Evolutionary conservation across 1,140 invertebrate species (phyloP).

Genomic region (Drosophila melanica): DNA sequence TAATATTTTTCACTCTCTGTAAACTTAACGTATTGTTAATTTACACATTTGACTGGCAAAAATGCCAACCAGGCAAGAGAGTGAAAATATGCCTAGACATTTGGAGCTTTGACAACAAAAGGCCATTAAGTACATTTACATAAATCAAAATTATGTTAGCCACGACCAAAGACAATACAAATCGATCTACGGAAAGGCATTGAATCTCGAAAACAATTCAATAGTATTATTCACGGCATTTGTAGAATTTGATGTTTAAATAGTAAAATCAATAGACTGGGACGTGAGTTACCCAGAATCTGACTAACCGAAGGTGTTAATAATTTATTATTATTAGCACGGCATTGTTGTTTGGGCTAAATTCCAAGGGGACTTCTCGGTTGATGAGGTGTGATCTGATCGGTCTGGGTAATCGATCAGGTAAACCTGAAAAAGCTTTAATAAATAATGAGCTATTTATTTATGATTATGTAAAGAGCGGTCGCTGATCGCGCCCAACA

Average conservation of each 20-base stretch:
- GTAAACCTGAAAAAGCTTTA: slow-evolving; percentile 14
- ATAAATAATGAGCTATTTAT: slow-evolving; percentile 19
- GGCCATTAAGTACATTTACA: slow-evolving; percentile 77
- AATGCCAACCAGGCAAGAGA: slow-evolving; percentile 42
- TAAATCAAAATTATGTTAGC: slow-evolving; percentile 62
- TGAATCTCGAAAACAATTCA: slow-evolving; percentile 29
- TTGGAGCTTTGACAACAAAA: slow-evolving; percentile 72
- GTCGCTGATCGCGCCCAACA: not conserved
- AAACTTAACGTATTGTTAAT: slow-evolving; percentile 19
- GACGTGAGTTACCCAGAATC: slow-evolving; percentile 14
- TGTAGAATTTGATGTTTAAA: slow-evolving; percentile 71
- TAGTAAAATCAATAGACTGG: slow-evolving; percentile 48
- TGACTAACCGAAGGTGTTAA: slow-evolving; percentile 60
- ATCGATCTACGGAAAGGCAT: slow-evolving; percentile 33
- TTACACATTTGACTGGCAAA: slow-evolving; percentile 7
- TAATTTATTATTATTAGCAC: slow-evolving; percentile 78
- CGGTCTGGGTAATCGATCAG: slow-evolving; percentile 2
- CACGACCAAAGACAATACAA: slow-evolving; percentile 28
- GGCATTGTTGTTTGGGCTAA: slow-evolving; percentile 48
- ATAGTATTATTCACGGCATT: slow-evolving; percentile 15
- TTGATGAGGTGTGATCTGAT: slow-evolving; percentile 39
- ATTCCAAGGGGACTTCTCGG: slow-evolving; percentile 7
- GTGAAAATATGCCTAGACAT: slow-evolving; percentile 58
- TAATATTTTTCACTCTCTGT: not conserved
- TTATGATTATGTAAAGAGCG: not conserved